Evolutionary conservation across 2,113 vertebrate genomes (phyloP).

Genomic region (Amblyopsis rosae): DNA sequence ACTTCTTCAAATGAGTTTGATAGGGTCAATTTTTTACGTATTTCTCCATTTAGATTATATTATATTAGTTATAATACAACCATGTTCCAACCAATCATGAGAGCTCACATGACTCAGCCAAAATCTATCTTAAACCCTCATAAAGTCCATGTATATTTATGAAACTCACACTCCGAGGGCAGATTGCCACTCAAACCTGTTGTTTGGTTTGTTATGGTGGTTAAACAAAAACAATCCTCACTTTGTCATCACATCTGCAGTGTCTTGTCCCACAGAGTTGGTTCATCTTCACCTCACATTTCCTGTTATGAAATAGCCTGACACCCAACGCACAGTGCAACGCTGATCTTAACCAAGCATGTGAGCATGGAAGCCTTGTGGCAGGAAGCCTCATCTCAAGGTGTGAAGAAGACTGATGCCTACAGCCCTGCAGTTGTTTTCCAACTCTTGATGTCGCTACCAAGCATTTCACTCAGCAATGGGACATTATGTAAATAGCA

Average conservation of each 20-base stretch:
- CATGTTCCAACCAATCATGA: too few species aligned
- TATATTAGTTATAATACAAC: too few species aligned
- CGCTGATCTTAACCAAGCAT: constrained; percentile 48
- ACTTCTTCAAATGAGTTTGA: too few species aligned
- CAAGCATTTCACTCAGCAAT: constrained; percentile 17
- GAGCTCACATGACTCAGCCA: too few species aligned
- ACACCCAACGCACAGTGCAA: constrained; percentile 35
- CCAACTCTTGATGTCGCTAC: constrained; percentile 9
- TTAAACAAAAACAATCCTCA: constrained; percentile 13
- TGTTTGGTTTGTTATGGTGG: neutral
- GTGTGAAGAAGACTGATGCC: constrained; percentile 19
- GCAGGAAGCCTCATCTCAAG: constrained; percentile 23
- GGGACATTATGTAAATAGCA: constrained; percentile 33
- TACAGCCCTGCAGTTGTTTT: neutral
- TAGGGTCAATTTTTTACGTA: too few species aligned
- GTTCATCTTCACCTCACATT: constrained; percentile 55
- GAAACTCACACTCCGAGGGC: constrained; percentile 19
- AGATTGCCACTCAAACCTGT: neutral
- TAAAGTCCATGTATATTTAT: constrained; percentile 31
- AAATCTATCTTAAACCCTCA: too few species aligned
- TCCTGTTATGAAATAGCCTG: constrained; percentile 70
- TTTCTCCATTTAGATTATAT: too few species aligned
- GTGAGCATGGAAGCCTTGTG: constrained; percentile 27
- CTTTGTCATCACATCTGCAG: constrained; percentile 43
- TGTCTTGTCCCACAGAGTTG: constrained; percentile 22